phyloP scores from a whole-genome alignment of 1,140 invertebrate genomes.

The Trachymyrmex cornetzi region DNA sequence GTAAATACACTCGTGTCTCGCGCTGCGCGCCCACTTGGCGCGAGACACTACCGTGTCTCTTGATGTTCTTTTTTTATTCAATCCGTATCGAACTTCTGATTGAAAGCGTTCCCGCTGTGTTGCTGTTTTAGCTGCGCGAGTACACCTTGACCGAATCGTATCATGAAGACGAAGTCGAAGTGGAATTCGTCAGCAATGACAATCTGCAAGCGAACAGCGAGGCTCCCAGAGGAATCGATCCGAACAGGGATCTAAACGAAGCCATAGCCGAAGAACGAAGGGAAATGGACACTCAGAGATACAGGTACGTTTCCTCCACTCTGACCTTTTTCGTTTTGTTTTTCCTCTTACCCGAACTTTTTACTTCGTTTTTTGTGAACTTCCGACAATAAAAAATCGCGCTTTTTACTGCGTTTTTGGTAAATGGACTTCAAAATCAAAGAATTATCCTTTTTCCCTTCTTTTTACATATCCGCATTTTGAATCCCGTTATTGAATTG shows the following conservation, averaged over 20 bases:
- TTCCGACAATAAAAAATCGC: neutral
- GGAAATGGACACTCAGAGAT: constrained; percentile 88
- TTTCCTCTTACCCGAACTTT: neutral
- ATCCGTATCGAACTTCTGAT: constrained; percentile 17
- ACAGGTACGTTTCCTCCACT: constrained; percentile 78
- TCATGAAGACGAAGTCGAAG: constrained; percentile 91
- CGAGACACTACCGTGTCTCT: no score
- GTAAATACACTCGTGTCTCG: no score
- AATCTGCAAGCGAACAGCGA: constrained; percentile 90
- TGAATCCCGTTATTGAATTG: neutral
- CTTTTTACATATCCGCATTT: neutral
- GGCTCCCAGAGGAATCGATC: constrained; percentile 88
- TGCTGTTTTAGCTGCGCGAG: constrained; percentile 91
- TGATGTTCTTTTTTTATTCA: neutral
- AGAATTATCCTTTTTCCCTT: neutral
- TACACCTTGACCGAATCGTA: constrained; percentile 95
- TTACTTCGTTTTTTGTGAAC: constrained; percentile 28
- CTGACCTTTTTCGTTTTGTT: constrained; percentile 27
- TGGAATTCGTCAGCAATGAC: constrained; percentile 91
- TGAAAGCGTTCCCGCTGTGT: neutral
- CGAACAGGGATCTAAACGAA: constrained; percentile 92
- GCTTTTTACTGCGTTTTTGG: constrained; percentile 3
- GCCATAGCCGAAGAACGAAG: constrained; percentile 92
- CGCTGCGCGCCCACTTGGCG: no score
- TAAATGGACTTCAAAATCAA: constrained; percentile 16